These are phyloP conservation scores for Marronus borbonicus DNA, from an alignment of 2,888 invertebrate genomes.

Conservation along the genomic window DNA sequence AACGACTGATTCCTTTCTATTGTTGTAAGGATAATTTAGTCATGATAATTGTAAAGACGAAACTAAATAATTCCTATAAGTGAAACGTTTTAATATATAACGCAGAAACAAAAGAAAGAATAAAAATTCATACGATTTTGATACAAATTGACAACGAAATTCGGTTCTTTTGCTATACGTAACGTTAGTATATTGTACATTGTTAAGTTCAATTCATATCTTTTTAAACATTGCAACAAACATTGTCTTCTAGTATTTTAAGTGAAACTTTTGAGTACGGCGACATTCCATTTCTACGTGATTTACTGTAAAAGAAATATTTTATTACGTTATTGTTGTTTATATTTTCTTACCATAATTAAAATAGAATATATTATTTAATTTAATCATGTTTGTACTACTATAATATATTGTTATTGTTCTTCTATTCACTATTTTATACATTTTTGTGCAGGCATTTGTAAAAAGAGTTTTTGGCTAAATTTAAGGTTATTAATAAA, in stretches of 20 bases:
- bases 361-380: no score
- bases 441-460: slow-evolving; percentile 33
- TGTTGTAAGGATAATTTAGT: slow-evolving; percentile 13
- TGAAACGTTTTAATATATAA: no score
- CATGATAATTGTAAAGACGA: background rate
- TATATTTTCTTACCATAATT: no score
- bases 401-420: slow-evolving; percentile 13
- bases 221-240: background rate
- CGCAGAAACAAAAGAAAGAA: background rate
- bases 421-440: slow-evolving; percentile 21
- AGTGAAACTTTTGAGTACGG: no score
- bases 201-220: background rate
- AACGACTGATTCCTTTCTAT: slow-evolving; percentile 25
- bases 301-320: no score
- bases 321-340: no score
- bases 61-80: background rate
- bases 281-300: no score
- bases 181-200: background rate
- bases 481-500: slow-evolving; percentile 8
- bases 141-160: slow-evolving; percentile 12
- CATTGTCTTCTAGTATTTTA: no score
- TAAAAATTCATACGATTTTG: slow-evolving; percentile 22
- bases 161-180: background rate
- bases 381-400: no score
- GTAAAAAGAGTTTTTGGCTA: slow-evolving; percentile 35